A percentile compares a stretch with the other conserved stretches of the same genome.
Conservation (phyloP, 2,888 invertebrate species). For the Cosmia pyralina region DNA sequence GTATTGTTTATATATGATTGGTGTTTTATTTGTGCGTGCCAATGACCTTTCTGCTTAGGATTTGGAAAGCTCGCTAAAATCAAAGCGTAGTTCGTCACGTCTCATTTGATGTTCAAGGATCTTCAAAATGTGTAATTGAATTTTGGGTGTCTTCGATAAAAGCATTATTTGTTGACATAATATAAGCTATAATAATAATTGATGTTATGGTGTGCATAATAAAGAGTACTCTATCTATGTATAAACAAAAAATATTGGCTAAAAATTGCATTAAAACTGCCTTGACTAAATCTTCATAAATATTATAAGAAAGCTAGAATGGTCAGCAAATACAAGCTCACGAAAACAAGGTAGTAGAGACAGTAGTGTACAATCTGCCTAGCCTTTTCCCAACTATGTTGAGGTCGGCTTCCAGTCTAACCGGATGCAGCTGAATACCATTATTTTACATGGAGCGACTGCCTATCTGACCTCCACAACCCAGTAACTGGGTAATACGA, state of each 20-base stretch:
- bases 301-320: background rate
- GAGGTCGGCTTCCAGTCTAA: too few relatives aligned
- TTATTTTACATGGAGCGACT: too few relatives aligned
- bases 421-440: too few relatives aligned
- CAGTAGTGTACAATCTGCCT: background rate
- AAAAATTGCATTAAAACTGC: background rate
- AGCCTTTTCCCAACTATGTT: too few relatives aligned
- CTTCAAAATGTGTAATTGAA: constrained; percentile 20
- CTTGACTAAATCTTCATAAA: background rate
- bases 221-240: too few relatives aligned
- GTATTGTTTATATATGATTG: constrained; percentile 63
- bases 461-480: too few relatives aligned
- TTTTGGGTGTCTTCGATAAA: constrained; percentile 4
- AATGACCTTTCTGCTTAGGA: constrained; percentile 55
- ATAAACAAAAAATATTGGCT: background rate
- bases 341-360: background rate
- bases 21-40: constrained; percentile 57
- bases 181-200: background rate
- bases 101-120: constrained; percentile 48
- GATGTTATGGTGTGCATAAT: too few relatives aligned
- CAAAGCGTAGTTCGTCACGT: constrained; percentile 46
- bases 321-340: background rate
- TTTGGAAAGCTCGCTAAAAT: constrained; percentile 53
- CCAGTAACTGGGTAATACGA: too few relatives aligned
- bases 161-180: constrained; percentile 15